These are phyloP conservation scores for Leptopilina boulardi DNA, from an alignment of 1,140 invertebrate species.

Conservation along the genomic window DNA sequence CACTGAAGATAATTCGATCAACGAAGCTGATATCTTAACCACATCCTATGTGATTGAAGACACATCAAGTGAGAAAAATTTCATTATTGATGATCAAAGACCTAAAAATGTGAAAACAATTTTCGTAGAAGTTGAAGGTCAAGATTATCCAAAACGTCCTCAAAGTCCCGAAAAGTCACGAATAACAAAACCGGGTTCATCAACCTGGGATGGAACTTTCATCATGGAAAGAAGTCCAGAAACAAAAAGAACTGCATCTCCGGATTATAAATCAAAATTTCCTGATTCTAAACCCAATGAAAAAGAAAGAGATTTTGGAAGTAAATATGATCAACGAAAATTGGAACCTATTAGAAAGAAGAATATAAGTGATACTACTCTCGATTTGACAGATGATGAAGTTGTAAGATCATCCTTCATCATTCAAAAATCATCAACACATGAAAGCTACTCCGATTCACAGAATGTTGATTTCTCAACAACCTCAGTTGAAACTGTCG, in stretches of 20 bases:
- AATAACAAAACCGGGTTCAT: conserved; percentile 53
- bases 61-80: conserved; percentile 61
- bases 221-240: conserved; percentile 46
- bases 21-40: conserved; percentile 64
- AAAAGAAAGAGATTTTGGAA: not conserved
- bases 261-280: not conserved
- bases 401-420: conserved; percentile 48
- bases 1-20: conserved; percentile 67
- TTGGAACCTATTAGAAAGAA: conserved; percentile 32
- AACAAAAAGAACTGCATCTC: not conserved
- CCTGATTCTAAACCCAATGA: conserved; percentile 5
- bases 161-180: conserved; percentile 48
- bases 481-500: conserved; percentile 62
- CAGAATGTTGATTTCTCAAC: conserved; percentile 57
- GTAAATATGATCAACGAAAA: not conserved
- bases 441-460: conserved; percentile 58
- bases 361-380: conserved; percentile 49
- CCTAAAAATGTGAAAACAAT: not conserved
- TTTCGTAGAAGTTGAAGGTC: conserved; percentile 23
- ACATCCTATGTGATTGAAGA: conserved; percentile 68
- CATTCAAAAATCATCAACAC: conserved; percentile 52
- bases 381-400: conserved; percentile 50
- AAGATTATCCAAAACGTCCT: not conserved
- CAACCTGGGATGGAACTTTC: conserved; percentile 55
- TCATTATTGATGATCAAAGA: conserved; percentile 42